Evolutionary conservation across 2,888 invertebrate species (phyloP), one percentile per base, ranked within the genome.

Genomic region (Stramonita haemastoma): DNA sequence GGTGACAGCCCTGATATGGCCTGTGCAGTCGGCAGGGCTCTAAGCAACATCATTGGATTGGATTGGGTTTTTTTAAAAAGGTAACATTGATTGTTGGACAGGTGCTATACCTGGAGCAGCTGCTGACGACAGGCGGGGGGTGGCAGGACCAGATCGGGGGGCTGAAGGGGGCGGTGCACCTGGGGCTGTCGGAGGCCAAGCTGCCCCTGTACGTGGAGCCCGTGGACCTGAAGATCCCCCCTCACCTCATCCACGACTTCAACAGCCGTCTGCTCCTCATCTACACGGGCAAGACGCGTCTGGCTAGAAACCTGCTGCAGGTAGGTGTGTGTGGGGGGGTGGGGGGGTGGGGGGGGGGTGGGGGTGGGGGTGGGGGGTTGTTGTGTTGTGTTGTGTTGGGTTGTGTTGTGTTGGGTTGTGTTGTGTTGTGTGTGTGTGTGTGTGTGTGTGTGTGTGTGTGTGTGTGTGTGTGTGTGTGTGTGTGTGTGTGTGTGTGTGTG

Each of bases 111-210:
- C 94, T 97, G 57, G 97, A 97, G 91, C 97, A 97, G 93, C 92
- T 97, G 92, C 93, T 97, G 92, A 97, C 97, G 4, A 96, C 97
- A 15, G 97, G 97, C 6, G 97, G 97, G 1, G 97, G 97, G 0
- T 97, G 97, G 97, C 97, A 97, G 94, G 97, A 97, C 93, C 96
- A 96, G 93, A 96, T 97, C 2, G 97, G 97, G 32, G 96, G 96
- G 0, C 92, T 97, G 22, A 93, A 95, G 70, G 96, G 96, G 1
- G 97, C 96, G 1, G 91, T 96, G 60, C 96, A 96, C 89, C 93
- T 96, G 66, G 96, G 96, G 26, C 92, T 94, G 70, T 96, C 96
- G 0, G 92, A 92, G 73, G 93, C 95, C 5, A 92, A 91, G 88
- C 93, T 96, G 17, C 96, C 96, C 5, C 90, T 96, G 26, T 92